Base-by-base conservation (phyloP, 1,140 invertebrate species). In the Kradibia gibbosae region DNA sequence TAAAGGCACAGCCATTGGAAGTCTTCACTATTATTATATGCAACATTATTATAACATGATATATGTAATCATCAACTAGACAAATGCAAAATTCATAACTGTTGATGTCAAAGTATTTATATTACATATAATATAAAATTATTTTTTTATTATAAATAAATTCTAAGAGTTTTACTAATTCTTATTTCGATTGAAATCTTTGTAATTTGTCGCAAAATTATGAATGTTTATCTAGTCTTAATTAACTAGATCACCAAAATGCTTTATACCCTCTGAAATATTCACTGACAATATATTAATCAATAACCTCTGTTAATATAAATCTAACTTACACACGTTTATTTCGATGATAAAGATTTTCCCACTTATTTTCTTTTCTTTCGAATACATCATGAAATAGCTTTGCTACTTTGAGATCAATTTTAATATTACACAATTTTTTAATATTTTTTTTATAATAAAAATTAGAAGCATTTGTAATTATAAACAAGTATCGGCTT, bases 61-160 rank as follows among this genome's bases (percentile, higher is more conserved):
- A 25, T 72, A 20, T 42, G 62, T 36, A 80, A 39, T 39, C 74
- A 82, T 80, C 78, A 83, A 60, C 50, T 50, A 80, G 77, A 83
- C 78, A 83, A 83, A 83, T 78, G 80, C 74, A 78, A 78, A 72
- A 45, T 82, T 82, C 13, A 72, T 57, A 67, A 48, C 42, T 81
- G 48, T 48, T 65, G 45, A 75, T 75, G 57, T 75, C 57, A 36
- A 65, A 70, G 20, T 75, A 67, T 77, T 53, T 55, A 73, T 82
- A 72, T 45, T n/a, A 42, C 62, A 72, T 31, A 31, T 72, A 73
- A 82, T 82, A 75, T 65, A 78, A 78, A 73, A 82, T 78, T 45
- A 78, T 73, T n/a, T 36, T 57, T 78, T 78, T 65, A 74, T 74
- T 75, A 78, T 57, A 78, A 79, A 78, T 79, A 45, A 62, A 71